Conservation (phyloP, 2,113 vertebrate species). For the Trachemys scripta region DNA sequence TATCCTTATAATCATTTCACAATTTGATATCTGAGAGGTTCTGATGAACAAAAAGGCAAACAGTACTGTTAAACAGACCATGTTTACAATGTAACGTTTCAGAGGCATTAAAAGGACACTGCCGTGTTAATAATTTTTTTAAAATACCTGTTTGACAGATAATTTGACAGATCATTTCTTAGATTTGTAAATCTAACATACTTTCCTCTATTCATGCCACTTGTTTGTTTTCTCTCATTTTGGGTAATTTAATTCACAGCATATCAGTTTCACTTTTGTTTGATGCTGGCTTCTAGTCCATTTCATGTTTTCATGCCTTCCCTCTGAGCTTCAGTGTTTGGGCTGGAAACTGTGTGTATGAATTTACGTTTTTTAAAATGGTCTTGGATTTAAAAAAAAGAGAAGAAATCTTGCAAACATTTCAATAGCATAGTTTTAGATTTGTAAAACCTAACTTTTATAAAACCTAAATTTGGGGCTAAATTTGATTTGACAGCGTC, state of each 20-base stretch:
- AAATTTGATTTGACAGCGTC: neutral
- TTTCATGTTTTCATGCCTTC: neutral
- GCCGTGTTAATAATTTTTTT: neutral
- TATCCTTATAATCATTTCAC: neutral
- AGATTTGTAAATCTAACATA: neutral
- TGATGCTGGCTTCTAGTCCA: neutral
- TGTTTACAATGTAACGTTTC: neutral
- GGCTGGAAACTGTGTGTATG: neutral
- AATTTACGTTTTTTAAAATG: neutral
- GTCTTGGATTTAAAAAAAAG: neutral
- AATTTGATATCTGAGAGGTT: neutral
- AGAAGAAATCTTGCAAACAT: neutral
- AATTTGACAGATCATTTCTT: neutral
- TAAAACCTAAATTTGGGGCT: neutral
- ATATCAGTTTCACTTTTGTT: neutral
- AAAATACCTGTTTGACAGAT: neutral
- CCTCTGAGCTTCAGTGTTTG: neutral
- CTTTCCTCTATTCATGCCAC: neutral
- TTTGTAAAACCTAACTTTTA: constrained; percentile 5
- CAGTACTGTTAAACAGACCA: neutral
- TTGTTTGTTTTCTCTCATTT: neutral
- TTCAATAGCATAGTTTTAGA: neutral
- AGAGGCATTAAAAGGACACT: neutral
- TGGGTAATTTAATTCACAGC: neutral
- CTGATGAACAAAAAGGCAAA: neutral